Evolutionary conservation across 1,140 invertebrate genomes (phyloP).

Genomic region (Zaprionus ornatus): DNA sequence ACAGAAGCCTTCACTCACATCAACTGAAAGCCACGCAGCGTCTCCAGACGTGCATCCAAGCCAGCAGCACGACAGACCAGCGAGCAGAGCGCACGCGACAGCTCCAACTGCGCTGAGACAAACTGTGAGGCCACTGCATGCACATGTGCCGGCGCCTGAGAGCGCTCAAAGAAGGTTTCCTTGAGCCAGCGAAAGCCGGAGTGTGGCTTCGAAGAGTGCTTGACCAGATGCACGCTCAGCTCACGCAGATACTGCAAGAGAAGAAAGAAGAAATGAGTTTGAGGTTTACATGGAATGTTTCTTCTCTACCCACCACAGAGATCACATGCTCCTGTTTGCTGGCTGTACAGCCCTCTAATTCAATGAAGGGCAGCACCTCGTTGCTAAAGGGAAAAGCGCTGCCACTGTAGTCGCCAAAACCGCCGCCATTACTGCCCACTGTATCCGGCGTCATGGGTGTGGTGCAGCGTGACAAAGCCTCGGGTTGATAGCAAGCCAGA

Average conservation of each 20-base stretch:
- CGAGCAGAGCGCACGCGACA: conserved; percentile 90
- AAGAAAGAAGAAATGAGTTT: background rate
- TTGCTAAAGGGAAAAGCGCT: conserved; percentile 83
- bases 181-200: conserved; percentile 83
- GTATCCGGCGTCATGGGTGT: conserved; percentile 91
- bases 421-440: conserved; percentile 73
- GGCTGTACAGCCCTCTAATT: conserved; percentile 93
- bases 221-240: conserved; percentile 91
- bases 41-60: conserved; percentile 87
- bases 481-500: conserved; percentile 92
- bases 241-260: conserved; percentile 89
- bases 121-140: conserved; percentile 92
- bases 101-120: conserved; percentile 91
- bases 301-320: conserved; percentile 87
- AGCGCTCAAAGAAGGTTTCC: conserved; percentile 83
- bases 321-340: conserved; percentile 94
- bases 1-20: conserved; percentile 86
- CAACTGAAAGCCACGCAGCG: conserved; percentile 90
- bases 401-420: conserved; percentile 84
- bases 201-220: conserved; percentile 85
- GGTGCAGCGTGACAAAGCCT: conserved; percentile 91
- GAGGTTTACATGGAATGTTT: background rate
- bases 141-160: conserved; percentile 89
- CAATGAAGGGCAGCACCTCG: conserved; percentile 89
- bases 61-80: conserved; percentile 88